Evolutionary conservation across 2,797 vertebrate genomes (phyloP), one percentile per base, ranked within the genome.

Genomic region (Muraenolepis orangiensis): DNA sequence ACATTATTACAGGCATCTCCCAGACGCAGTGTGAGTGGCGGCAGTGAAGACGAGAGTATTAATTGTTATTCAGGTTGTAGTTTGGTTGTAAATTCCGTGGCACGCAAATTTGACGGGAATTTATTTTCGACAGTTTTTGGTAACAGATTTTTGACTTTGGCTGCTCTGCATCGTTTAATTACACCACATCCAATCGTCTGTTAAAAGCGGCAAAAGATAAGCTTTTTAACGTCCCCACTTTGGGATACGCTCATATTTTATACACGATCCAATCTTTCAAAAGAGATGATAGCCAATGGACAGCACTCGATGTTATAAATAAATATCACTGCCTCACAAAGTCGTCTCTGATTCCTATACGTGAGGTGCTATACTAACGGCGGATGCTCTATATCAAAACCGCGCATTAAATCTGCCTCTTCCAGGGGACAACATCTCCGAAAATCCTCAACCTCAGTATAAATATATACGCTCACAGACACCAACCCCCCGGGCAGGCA

Each of bases 1-100:
- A 85, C 87, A 88, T 92, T 89, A 88, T 92, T 89, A 90, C 89
- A 82, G 88, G 89, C 81, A 87, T 85, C 86, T 92, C 84, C 75
- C 84, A 76, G 75, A 87, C 81, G 89, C 82, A 85, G 87, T 91
- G 91, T 91, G 90, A 91, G 76, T 82, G 76, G 82, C 85, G 76
- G 82, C 85, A 83, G 87, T 78, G 80, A 74, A 87, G 87, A 90
- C 85, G 84, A 85, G 80, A 81, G 84, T 82, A 86, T 87, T 86
- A 88, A 87, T 82, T 84, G 84, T 90, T 82, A 87, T 90, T 89
- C 86, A 87, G 83, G 76, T n/a, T n/a, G n/a, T n/a, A n/a, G n/a
- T n/a, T n/a, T n/a, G n/a, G 57, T 64, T 64, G 57, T 64, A 64
- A 64, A 64, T 64, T 61, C 57, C 57, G 57, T 64, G 57, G 23